These are phyloP conservation scores for Grantiella picta DNA, from an alignment of 2,113 vertebrate genomes.

Conservation along the genomic window DNA sequence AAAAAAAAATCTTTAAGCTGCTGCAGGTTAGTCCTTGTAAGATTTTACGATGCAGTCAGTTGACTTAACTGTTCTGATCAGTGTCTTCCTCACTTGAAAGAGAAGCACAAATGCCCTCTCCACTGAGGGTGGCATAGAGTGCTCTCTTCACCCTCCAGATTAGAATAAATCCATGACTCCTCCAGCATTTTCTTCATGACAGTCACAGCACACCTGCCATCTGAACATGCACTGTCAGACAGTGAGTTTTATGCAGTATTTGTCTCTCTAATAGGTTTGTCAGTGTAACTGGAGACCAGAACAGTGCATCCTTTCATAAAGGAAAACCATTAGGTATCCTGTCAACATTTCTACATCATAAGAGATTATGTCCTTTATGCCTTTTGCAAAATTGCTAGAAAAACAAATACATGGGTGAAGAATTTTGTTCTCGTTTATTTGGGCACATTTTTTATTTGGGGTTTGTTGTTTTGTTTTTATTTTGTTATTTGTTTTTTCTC, in stretches of 20 bases:
- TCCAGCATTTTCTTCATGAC: not conserved
- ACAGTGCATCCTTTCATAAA: not conserved
- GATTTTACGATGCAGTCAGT: not conserved
- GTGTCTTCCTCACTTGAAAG: not conserved
- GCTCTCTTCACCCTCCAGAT: not conserved
- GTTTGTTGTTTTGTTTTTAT: not conserved
- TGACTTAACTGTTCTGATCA: not conserved
- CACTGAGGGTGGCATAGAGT: accelerated
- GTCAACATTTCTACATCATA: not conserved
- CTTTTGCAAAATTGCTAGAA: not conserved
- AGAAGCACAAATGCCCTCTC: not conserved
- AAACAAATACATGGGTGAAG: not conserved
- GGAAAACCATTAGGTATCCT: not conserved
- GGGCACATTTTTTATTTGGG: not conserved
- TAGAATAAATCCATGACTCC: not conserved
- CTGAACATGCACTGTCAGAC: not conserved
- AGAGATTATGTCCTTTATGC: not conserved
- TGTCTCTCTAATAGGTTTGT: not conserved
- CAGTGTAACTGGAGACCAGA: not conserved
- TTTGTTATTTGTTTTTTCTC: not conserved
- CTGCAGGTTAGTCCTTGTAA: not conserved
- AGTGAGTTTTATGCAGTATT: not conserved
- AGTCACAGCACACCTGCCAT: not conserved
- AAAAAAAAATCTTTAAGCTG: not conserved
- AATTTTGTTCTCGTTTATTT: not conserved